Percentiles rank a stretch among this genome's conserved stretches.
phyloP scores from a whole-genome alignment of 2,113 vertebrate species.

The Pterophyllum scalare region DNA sequence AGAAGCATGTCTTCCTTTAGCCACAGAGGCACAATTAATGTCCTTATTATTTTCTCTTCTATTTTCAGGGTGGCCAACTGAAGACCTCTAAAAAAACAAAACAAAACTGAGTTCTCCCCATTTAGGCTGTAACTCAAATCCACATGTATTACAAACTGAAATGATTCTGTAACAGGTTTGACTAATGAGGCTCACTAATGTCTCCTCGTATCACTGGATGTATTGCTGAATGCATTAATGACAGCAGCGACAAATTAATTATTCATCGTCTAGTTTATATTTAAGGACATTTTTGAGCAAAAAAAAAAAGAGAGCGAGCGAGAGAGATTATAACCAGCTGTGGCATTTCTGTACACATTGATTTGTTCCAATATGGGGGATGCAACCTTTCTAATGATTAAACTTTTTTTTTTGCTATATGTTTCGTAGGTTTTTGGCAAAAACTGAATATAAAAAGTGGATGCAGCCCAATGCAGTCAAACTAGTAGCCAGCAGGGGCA shows the following conservation, averaged over 20 bases:
- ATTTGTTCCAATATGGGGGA: too few relatives aligned
- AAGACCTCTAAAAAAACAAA: neutral
- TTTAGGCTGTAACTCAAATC: neutral
- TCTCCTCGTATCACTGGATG: neutral
- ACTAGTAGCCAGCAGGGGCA: neutral
- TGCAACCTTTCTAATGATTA: neutral
- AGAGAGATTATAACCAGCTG: too few relatives aligned
- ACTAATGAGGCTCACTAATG: constrained; percentile 6
- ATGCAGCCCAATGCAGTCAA: neutral
- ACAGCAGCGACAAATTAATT: neutral
- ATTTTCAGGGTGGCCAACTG: neutral
- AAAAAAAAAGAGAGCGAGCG: neutral
- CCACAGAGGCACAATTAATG: neutral
- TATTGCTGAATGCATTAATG: neutral
- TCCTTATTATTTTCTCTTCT: neutral
- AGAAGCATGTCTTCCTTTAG: neutral
- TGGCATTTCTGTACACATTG: too few relatives aligned
- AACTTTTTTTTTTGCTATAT: neutral
- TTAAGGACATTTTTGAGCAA: neutral
- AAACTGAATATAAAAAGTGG: neutral
- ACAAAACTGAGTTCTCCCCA: neutral
- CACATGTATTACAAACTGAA: neutral
- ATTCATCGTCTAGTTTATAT: neutral
- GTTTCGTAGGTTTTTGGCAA: neutral
- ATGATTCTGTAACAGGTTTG: neutral